Evolutionary conservation across 1,140 invertebrate genomes (phyloP).

Genomic region (Drosophila sucinea): DNA sequence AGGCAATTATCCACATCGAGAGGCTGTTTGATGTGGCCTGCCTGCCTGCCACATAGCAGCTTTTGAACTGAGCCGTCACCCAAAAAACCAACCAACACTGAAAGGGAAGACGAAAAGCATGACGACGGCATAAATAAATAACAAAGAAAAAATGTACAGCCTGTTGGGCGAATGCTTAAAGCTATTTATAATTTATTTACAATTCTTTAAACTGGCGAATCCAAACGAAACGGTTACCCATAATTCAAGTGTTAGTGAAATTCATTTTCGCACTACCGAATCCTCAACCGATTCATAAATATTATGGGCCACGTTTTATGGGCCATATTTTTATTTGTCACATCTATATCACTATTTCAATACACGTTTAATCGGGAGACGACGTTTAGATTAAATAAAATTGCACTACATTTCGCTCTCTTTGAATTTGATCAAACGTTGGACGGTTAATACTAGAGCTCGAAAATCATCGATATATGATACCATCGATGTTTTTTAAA

Average conservation of each 20-base stretch:
- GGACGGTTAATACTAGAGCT: too few species aligned
- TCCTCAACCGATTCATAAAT: constrained; percentile 33
- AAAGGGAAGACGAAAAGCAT: constrained; percentile 5
- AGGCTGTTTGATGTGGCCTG: constrained; percentile 65
- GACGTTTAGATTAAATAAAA: too few species aligned
- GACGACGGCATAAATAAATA: constrained; percentile 47
- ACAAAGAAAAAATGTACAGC: constrained; percentile 44
- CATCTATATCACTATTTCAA: too few species aligned
- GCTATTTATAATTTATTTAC: not conserved
- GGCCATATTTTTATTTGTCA: too few species aligned
- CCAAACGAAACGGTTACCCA: not conserved
- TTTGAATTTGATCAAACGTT: too few species aligned
- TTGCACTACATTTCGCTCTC: too few species aligned
- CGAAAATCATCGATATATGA: too few species aligned
- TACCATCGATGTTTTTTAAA: too few species aligned
- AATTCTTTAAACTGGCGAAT: not conserved
- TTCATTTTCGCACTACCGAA: constrained; percentile 12
- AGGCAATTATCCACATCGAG: constrained; percentile 56
- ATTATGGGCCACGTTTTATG: not conserved
- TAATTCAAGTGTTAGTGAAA: not conserved
- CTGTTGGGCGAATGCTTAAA: constrained; percentile 46
- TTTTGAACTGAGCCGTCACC: constrained; percentile 28
- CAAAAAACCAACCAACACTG: constrained; percentile 21
- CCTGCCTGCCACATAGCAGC: constrained; percentile 27
- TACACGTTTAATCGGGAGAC: too few species aligned